Conservation (phyloP, 2,888 invertebrate species). For the Melanotus villosus region DNA sequence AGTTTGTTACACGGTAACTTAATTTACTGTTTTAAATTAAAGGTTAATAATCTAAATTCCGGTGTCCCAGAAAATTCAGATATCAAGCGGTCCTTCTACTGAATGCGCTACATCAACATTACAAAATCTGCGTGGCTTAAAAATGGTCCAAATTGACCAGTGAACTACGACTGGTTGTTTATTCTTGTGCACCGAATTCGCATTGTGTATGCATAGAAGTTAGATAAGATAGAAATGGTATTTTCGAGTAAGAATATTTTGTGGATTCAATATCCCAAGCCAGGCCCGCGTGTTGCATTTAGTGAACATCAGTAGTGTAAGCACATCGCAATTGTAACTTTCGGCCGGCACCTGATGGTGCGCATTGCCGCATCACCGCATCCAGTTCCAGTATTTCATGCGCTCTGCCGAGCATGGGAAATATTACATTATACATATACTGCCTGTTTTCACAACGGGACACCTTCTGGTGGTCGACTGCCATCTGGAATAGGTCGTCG, state of each 20-base stretch:
- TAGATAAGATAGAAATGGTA: constrained; percentile 27
- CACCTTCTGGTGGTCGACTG: constrained; percentile 59
- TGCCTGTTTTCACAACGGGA: constrained; percentile 61
- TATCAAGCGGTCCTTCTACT: too few relatives aligned
- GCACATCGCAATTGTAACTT: constrained; percentile 66
- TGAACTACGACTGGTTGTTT: constrained; percentile 15
- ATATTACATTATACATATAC: constrained; percentile 64
- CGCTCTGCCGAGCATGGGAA: constrained; percentile 62
- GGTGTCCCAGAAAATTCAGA: too few relatives aligned
- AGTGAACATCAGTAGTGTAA: constrained; percentile 64
- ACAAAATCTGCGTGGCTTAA: too few relatives aligned
- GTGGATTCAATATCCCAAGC: constrained; percentile 37
- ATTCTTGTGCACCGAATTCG: constrained; percentile 21
- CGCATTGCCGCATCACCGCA: constrained; percentile 65
- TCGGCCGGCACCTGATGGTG: constrained; percentile 64
- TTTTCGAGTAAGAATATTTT: constrained; percentile 30
- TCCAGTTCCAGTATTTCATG: constrained; percentile 63
- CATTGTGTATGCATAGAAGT: constrained; percentile 23
- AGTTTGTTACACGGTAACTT: too few relatives aligned
- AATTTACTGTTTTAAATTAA: too few relatives aligned
- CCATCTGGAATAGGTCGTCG: constrained; percentile 53
- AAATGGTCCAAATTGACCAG: constrained; percentile 3
- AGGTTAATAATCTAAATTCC: too few relatives aligned
- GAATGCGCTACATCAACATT: too few relatives aligned
- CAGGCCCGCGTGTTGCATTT: constrained; percentile 51